Evolutionary conservation across 2,888 invertebrate genomes (phyloP), one percentile per base, ranked within the genome.

Genomic region (Megastigmus dorsalis): DNA sequence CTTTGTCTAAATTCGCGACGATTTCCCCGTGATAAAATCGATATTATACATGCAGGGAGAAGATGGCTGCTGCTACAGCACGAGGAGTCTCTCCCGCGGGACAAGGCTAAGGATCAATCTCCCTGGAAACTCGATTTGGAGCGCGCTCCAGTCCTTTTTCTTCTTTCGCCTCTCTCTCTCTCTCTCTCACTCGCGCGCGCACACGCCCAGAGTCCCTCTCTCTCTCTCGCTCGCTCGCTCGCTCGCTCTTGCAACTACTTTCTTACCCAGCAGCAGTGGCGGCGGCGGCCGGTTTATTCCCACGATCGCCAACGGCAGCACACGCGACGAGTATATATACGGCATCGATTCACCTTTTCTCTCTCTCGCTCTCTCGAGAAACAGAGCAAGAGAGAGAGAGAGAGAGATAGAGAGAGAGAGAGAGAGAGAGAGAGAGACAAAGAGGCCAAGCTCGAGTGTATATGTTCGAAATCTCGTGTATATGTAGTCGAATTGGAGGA

Each of bases 251-350:
- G 15, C 5, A n/a, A 26, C 28, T 33, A 62, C 70, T 62, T 62
- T 70, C 70, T 62, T 70, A 33, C 10, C 33, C 20, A 10, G 38
- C 57, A 38, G 38, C 36, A 60, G 41, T 20, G n/a, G 69, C 38
- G 52, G 41, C 60, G 59, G 41, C 52, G 54, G 66, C 54, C 71
- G 74, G 68, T 65, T 66, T 72, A 76, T 77, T 77, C 77, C 74
- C 77, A 77, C 77, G 77, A 59, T 72, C 74, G 69, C 73, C 57
- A 48, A 60, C 23, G 70, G 73, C 73, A 43, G 68, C 41, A 63
- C 74, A 74, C 74, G 74, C 68, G 62, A 74, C 67, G 62, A 41
- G 59, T 54, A 13, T 54, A n/a, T n/a, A 54, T 54, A 33, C 54
- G 18, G 54, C 54, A 54, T 33, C 33, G 54, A 54, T 54, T 54